Evolutionary conservation across 1,140 invertebrate species (phyloP).

Genomic region (Parapsyche elsis): DNA sequence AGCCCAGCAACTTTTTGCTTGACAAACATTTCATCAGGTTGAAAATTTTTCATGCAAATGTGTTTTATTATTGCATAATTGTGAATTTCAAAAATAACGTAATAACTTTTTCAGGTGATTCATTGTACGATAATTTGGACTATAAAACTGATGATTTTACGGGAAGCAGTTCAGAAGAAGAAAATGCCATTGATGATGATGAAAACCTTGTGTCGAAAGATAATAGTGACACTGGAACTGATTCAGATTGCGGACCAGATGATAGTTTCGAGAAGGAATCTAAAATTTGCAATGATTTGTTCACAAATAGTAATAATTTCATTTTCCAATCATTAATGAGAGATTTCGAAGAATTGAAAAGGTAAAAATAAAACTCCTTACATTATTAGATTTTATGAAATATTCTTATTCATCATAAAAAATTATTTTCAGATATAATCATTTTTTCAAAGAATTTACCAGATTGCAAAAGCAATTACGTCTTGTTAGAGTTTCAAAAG

Average conservation of each 20-base stretch:
- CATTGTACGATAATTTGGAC: conserved; percentile 62
- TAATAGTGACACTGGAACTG: conserved; percentile 38
- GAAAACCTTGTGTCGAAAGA: conserved; percentile 14
- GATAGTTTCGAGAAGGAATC: conserved; percentile 35
- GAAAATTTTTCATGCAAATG: conserved; percentile 2
- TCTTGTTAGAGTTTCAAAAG: conserved; percentile 63
- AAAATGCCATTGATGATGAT: conserved; percentile 37
- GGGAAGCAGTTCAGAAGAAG: conserved; percentile 54
- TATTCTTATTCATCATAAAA: not conserved
- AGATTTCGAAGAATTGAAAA: conserved; percentile 68
- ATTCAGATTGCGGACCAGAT: conserved; percentile 38
- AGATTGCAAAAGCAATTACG: conserved; percentile 66
- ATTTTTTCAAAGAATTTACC: conserved; percentile 69
- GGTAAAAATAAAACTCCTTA: conserved; percentile 55
- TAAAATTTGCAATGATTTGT: conserved; percentile 33
- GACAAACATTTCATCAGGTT: conserved; percentile 58
- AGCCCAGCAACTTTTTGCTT: conserved; percentile 68
- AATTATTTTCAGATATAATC: conserved; percentile 65
- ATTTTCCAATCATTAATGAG: conserved; percentile 60
- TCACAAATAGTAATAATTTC: conserved; percentile 35
- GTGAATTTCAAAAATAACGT: not conserved
- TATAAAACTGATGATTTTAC: conserved; percentile 60
- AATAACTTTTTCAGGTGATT: conserved; percentile 60
- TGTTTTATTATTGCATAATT: conserved; percentile 2
- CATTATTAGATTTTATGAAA: conserved; percentile 8